Conservation (phyloP, 1,140 invertebrate species). For the Meteorus sp. region DNA sequence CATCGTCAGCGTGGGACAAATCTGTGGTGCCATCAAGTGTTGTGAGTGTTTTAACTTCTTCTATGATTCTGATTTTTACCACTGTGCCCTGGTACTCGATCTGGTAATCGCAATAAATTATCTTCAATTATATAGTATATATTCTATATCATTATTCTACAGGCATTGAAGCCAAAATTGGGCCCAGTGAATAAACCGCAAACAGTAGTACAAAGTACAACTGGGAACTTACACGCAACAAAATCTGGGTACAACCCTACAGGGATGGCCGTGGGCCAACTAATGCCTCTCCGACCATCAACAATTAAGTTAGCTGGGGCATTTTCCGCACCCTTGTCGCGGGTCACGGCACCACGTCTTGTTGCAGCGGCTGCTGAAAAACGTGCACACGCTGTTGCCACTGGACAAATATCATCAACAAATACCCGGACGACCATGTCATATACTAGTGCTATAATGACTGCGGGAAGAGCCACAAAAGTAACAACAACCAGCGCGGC, state of each 20-base stretch:
- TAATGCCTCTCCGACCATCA: slow-evolving; percentile 50
- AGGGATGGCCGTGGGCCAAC: slow-evolving; percentile 48
- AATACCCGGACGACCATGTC: slow-evolving; percentile 67
- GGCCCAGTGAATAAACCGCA: slow-evolving; percentile 47
- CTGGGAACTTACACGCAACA: slow-evolving; percentile 41
- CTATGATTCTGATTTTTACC: too few species aligned
- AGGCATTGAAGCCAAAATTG: slow-evolving; percentile 51
- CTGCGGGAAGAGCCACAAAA: slow-evolving; percentile 56
- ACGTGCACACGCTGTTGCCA: slow-evolving; percentile 45
- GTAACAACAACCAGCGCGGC: slow-evolving; percentile 56
- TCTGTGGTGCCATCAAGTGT: slow-evolving; percentile 45
- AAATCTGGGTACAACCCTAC: slow-evolving; percentile 48
- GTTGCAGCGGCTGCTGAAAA: slow-evolving; percentile 59
- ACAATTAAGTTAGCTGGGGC: slow-evolving; percentile 47
- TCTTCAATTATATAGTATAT: neutral
- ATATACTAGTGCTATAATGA: slow-evolving; percentile 66
- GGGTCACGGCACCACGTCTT: slow-evolving; percentile 61
- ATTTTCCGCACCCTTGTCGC: slow-evolving; percentile 50
- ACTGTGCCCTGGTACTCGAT: too few species aligned
- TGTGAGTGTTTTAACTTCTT: slow-evolving; percentile 35
- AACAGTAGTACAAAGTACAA: slow-evolving; percentile 41
- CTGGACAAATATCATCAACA: slow-evolving; percentile 54
- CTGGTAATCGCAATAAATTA: too few species aligned
- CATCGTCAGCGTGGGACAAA: slow-evolving; percentile 64
- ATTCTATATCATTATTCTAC: slow-evolving; percentile 9